Evolutionary conservation across 2,888 invertebrate genomes (phyloP), one percentile per base, ranked within the genome.

Genomic region (Nasonovia ribisnigri): DNA sequence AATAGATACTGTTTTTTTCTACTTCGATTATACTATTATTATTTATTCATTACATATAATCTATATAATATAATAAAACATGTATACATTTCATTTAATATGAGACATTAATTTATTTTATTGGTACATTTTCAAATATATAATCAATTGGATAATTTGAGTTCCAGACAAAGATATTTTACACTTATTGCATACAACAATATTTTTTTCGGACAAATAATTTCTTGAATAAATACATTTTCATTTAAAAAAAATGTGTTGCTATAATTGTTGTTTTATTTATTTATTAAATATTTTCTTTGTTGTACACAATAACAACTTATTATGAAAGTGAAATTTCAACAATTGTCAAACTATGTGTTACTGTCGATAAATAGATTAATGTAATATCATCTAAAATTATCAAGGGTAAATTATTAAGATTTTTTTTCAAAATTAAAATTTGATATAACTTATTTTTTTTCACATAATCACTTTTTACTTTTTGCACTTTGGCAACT

Each of bases 1-100:
- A 86, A 57, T 54, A n/a, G 1, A 48, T 29, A 36, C 46, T 46
- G 29, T 92, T 90, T 77, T 51, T 92, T 92, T 86, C 43, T 51
- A 67, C 77, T 11, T 43, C 77, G 51, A 54, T 88, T 43, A 77
- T 88, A 46, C 48, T 46, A 77, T 77, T n/a, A 42, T 86, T 60
- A 42, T 46, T 92, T 60, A 87, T 48, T 92, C 48, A 48, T 77
- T 43, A 54, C 48, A 54, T 54, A 54, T 13, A 13, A 51, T 51
- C 16, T 51, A 54, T 88, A 42, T 26, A 88, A 24, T 77, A 16
- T 51, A 86, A n/a, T 57, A 87, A 90, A 51, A 90, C 13, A 16
- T 77, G 48, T 48, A 48, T 43, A 20, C 24, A 42, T 91, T 84
- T 91, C 54, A 84, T 84, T 54, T 91, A 29, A 84, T 42, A 42